Conservation (phyloP, 2,888 invertebrate genomes). For the Branchipolynoe longqiensis region DNA sequence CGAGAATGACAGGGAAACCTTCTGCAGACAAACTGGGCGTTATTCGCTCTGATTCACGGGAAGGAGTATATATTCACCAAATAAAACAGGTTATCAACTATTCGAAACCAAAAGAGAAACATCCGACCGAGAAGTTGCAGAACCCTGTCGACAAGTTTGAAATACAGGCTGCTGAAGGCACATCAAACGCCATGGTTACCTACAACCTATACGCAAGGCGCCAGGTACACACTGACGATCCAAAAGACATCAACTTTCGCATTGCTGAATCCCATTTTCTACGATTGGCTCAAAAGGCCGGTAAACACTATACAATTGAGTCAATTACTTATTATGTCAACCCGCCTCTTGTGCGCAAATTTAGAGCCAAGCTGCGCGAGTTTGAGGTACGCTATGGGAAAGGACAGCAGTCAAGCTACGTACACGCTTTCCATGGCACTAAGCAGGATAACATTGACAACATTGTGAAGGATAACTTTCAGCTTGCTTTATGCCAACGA, state of each 20-base stretch:
- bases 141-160: neutral
- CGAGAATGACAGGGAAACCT: too few relatives aligned
- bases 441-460: slow-evolving; percentile 54
- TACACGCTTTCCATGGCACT: slow-evolving; percentile 65
- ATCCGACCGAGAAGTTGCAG: too few relatives aligned
- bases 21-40: too few relatives aligned
- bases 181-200: neutral
- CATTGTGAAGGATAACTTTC: slow-evolving; percentile 13
- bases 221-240: slow-evolving; percentile 6
- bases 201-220: slow-evolving; percentile 33
- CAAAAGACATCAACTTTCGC: slow-evolving; percentile 58
- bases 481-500: neutral
- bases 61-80: too few relatives aligned
- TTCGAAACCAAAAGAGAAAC: too few relatives aligned
- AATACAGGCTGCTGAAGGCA: neutral
- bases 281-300: slow-evolving; percentile 5
- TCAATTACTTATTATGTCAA: slow-evolving; percentile 63
- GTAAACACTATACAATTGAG: neutral
- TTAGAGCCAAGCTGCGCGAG: slow-evolving; percentile 39
- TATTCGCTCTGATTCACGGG: too few relatives aligned
- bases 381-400: slow-evolving; percentile 56
- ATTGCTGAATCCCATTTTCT: slow-evolving; percentile 64
- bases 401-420: slow-evolving; percentile 2
- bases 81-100: too few relatives aligned
- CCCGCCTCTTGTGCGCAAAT: slow-evolving; percentile 49